Conservation (phyloP, 35 echinoderm and acorn worm genomes). For the Heliocidaris erythrogramma region DNA sequence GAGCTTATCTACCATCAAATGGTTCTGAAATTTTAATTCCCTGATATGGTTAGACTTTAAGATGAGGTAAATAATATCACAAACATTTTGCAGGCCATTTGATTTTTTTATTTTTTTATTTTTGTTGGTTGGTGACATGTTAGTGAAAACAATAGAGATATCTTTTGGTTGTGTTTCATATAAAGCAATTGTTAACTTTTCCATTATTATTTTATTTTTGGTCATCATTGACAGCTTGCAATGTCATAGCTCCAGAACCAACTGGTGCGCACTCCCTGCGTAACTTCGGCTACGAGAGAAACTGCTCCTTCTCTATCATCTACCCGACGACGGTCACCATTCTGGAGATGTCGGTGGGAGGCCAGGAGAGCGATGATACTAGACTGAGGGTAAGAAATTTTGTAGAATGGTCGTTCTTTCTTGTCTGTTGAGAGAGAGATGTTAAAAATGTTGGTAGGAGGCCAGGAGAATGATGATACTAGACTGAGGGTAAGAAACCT, state of each 20-base stretch:
- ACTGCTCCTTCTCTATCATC: slow-evolving; percentile 83
- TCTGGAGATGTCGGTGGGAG: slow-evolving; percentile 67
- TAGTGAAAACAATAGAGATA: too few species aligned
- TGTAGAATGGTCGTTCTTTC: neutral
- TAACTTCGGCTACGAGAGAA: slow-evolving; percentile 57
- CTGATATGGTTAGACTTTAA: too few species aligned
- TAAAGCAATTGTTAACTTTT: neutral
- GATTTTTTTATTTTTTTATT: too few species aligned
- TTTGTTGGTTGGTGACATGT: too few species aligned
- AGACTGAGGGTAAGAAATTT: slow-evolving; percentile 62
- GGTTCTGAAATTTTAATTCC: too few species aligned
- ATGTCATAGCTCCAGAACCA: slow-evolving; percentile 66
- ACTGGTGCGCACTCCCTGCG: slow-evolving; percentile 61
- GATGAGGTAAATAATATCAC: too few species aligned
- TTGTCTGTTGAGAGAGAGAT: neutral
- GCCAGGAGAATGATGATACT: slow-evolving; percentile 43
- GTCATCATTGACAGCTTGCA: slow-evolving; percentile 59
- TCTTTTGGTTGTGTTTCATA: too few species aligned
- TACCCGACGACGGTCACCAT: slow-evolving; percentile 67
- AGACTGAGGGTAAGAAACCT: slow-evolving; percentile 60
- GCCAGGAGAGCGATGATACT: slow-evolving; percentile 45
- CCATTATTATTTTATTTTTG: neutral
- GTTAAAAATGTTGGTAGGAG: slow-evolving; percentile 63
- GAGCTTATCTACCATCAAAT: too few species aligned
- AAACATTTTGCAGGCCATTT: too few species aligned